These are phyloP conservation scores for Lamproptera curius DNA, from an alignment of 2,888 invertebrate genomes.

Conservation along the genomic window DNA sequence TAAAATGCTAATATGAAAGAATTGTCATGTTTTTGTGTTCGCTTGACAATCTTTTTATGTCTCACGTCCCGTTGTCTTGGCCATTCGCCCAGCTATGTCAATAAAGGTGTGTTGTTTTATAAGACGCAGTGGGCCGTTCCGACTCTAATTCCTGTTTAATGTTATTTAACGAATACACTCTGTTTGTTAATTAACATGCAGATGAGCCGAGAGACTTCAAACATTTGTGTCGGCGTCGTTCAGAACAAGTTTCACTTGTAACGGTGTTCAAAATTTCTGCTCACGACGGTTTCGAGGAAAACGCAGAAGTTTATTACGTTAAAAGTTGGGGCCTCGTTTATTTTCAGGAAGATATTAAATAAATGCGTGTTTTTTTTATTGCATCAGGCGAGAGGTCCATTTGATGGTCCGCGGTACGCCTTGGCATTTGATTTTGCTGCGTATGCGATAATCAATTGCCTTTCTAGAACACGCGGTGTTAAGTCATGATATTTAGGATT, in stretches of 20 bases:
- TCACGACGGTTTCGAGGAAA: not conserved
- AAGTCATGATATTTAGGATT: no score
- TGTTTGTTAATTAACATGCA: constrained; percentile 16
- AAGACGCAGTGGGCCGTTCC: constrained; percentile 10
- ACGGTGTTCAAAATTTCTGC: not conserved
- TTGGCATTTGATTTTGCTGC: no score
- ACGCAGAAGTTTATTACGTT: no score
- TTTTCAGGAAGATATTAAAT: no score
- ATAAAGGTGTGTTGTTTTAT: constrained; percentile 18
- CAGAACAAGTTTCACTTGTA: no score
- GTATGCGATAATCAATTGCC: no score
- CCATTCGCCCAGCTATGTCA: constrained; percentile 18
- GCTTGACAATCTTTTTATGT: constrained; percentile 14
- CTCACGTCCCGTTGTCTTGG: constrained; percentile 10
- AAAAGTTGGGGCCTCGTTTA: no score
- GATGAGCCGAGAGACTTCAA: constrained; percentile 5
- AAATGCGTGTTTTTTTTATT: no score
- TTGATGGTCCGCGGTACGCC: no score
- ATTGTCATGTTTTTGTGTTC: not conserved
- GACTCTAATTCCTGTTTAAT: constrained; percentile 10
- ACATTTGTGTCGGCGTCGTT: not conserved
- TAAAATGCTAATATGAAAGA: not conserved
- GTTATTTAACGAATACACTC: constrained; percentile 2
- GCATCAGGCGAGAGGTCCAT: no score
- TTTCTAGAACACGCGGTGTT: no score